Evolutionary conservation across 2,797 vertebrate genomes (phyloP).

Genomic region (Peromyscus attwateri): DNA sequence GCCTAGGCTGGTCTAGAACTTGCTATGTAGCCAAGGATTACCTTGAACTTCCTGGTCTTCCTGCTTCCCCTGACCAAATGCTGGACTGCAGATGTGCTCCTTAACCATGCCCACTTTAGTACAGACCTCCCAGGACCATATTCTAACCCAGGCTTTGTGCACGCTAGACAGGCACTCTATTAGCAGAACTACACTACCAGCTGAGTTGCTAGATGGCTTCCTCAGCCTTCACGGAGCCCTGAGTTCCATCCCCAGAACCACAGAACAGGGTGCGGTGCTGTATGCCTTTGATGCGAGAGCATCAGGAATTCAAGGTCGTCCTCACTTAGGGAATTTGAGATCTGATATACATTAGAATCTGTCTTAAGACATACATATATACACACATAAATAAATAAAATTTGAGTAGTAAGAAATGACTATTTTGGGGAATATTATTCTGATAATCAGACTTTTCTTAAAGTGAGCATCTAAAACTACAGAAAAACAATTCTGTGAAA

Average conservation of each 20-base stretch:
- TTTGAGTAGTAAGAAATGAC: conserved; percentile 25
- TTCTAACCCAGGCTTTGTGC: not conserved
- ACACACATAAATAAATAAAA: not conserved
- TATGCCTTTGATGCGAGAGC: not conserved
- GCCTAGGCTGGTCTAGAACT: not conserved
- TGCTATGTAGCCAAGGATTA: not conserved
- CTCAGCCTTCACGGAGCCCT: not conserved
- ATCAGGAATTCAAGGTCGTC: not conserved
- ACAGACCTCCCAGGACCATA: not conserved
- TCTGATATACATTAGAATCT: not conserved
- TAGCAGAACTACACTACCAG: not conserved
- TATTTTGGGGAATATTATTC: not conserved
- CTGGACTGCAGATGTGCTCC: not conserved
- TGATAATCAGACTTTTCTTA: conserved; percentile 52
- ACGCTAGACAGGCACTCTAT: not conserved
- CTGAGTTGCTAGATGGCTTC: not conserved
- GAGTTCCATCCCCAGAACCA: not conserved
- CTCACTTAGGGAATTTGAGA: not conserved
- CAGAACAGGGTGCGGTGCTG: not conserved
- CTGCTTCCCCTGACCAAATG: not conserved
- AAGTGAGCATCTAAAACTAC: conserved; percentile 14
- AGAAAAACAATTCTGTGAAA: conserved; percentile 16
- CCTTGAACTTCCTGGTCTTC: not conserved
- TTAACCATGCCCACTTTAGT: not conserved
- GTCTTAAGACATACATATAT: not conserved